These are phyloP conservation scores for Blennius ocellaris DNA, from an alignment of 2,113 vertebrate genomes.

Conservation along the genomic window DNA sequence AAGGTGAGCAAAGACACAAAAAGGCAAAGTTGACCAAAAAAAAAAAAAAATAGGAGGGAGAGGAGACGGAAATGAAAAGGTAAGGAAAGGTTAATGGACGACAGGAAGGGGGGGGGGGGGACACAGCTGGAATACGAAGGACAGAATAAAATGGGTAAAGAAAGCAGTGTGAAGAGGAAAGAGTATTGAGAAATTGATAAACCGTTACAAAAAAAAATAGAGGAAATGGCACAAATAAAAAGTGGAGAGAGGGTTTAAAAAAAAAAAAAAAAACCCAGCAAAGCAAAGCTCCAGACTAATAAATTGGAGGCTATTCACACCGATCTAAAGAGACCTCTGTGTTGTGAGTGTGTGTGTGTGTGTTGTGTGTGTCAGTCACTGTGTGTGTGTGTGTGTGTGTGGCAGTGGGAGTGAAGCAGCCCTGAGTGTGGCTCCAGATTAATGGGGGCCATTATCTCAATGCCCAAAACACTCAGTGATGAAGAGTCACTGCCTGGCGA, in stretches of 20 bases:
- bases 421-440: constrained; percentile 74
- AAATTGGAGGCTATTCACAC: constrained; percentile 47
- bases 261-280: not conserved
- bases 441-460: constrained; percentile 82
- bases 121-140: not conserved
- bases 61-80: not conserved
- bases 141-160: not conserved
- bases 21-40: not conserved
- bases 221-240: not conserved
- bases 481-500: constrained; percentile 78
- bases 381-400: constrained; percentile 31
- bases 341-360: constrained; percentile 8
- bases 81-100: not conserved
- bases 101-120: not conserved
- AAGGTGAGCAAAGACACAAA: not conserved
- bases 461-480: constrained; percentile 84
- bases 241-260: not conserved
- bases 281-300: constrained; percentile 29
- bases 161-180: no score
- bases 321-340: constrained; percentile 44
- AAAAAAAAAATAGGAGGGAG: not conserved
- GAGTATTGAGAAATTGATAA: not conserved
- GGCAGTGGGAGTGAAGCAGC: constrained; percentile 43
- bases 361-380: constrained; percentile 30
- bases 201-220: not conserved